A percentile compares a stretch with the other conserved stretches of the same genome.
phyloP scores from a whole-genome alignment of 2,113 vertebrate genomes.

The Porphyrio hochstetteri region DNA sequence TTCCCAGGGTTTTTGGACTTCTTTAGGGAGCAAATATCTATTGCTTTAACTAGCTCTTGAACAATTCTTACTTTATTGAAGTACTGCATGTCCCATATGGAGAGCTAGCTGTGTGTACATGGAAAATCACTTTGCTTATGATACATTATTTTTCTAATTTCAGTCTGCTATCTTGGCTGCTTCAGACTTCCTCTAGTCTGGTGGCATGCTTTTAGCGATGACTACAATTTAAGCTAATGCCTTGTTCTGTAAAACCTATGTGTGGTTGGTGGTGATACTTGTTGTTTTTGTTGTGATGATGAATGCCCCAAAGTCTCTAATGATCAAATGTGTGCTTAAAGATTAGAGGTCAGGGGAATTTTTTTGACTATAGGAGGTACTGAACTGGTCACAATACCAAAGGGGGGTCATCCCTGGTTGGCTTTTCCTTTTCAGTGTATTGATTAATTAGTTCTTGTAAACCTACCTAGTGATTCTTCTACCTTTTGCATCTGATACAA shows the following conservation, averaged over 20 bases:
- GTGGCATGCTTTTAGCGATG: neutral
- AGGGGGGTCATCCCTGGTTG: neutral
- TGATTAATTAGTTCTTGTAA: neutral
- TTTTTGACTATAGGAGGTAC: neutral
- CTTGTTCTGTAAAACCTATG: neutral
- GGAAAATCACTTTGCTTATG: neutral
- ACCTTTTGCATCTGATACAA: neutral
- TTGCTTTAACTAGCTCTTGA: neutral
- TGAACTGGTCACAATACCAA: neutral
- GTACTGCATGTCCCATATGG: neutral
- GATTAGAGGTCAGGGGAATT: neutral
- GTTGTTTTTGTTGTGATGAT: neutral
- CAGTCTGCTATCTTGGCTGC: neutral
- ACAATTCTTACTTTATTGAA: neutral
- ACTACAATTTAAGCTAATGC: neutral
- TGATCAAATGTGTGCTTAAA: accelerated
- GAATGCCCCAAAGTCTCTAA: neutral
- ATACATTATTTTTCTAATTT: neutral
- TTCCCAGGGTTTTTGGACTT: neutral
- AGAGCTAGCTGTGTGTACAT: neutral
- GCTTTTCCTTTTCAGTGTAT: neutral
- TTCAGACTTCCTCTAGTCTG: neutral
- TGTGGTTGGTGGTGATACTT: neutral
- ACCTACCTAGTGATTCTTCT: neutral
- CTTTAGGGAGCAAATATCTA: neutral